Percentiles rank a stretch among this genome's conserved stretches.
Conservation (phyloP, 2,113 vertebrate species). For the Trochalopteron elliotii region DNA sequence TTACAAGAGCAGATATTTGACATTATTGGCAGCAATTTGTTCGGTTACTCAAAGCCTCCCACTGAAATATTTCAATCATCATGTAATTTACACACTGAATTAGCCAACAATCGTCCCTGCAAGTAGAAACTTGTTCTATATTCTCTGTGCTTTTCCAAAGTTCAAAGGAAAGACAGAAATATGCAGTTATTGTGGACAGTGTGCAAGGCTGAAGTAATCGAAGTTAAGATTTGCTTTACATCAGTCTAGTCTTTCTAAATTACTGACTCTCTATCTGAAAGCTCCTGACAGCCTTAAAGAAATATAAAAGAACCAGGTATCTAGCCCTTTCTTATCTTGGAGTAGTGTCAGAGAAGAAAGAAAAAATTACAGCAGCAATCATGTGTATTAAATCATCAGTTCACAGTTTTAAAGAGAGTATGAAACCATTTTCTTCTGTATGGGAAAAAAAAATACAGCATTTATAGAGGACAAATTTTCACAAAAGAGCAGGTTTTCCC, state of each 20-base stretch:
- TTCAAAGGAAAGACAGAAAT: background rate
- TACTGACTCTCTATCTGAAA: background rate
- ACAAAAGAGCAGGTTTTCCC: background rate
- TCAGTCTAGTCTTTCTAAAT: background rate
- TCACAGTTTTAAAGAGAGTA: background rate
- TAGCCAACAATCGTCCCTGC: background rate
- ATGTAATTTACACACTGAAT: background rate
- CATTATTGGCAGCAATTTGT: background rate
- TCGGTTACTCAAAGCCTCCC: background rate
- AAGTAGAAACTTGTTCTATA: background rate
- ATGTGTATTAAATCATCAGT: background rate
- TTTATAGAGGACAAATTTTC: background rate
- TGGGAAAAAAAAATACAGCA: background rate
- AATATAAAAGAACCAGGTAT: background rate
- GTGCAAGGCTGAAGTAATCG: background rate
- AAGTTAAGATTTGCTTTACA: background rate
- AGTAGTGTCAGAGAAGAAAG: background rate
- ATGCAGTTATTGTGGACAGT: background rate
- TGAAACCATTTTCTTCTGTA: background rate
- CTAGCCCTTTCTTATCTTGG: background rate
- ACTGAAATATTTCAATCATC: background rate
- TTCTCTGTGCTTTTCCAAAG: background rate
- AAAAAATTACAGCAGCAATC: background rate
- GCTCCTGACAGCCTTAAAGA: background rate
- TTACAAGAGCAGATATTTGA: background rate